Conservation (phyloP, 2,797 vertebrate species). For the Peromyscus aztecus region DNA sequence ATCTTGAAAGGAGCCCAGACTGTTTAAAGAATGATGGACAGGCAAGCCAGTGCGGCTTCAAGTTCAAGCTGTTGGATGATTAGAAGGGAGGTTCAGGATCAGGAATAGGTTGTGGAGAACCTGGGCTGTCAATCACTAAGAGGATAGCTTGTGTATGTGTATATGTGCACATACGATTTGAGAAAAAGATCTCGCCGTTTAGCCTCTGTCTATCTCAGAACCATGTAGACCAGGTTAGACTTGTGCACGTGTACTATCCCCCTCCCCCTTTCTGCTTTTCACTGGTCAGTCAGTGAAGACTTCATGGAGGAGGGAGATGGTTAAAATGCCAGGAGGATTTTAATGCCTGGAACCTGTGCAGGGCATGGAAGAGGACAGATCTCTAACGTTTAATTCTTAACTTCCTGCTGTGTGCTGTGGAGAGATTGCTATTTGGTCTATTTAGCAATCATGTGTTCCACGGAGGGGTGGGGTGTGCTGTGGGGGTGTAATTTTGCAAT, state of each 20-base stretch:
- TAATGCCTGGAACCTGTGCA: neutral
- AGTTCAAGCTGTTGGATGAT: neutral
- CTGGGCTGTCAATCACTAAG: neutral
- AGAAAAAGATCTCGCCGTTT: neutral
- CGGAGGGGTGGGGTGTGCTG: neutral
- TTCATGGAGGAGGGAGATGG: neutral
- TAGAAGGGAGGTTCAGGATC: neutral
- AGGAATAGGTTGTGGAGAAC: neutral
- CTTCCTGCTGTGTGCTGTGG: neutral
- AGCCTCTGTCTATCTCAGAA: neutral
- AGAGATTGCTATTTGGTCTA: neutral
- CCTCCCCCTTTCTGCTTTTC: neutral
- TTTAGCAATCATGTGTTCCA: neutral
- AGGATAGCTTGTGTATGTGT: neutral
- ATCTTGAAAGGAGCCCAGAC: neutral
- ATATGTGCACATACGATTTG: neutral
- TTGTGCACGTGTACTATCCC: neutral
- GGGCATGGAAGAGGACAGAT: neutral
- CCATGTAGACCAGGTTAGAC: neutral
- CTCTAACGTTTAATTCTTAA: neutral
- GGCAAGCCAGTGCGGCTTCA: neutral
- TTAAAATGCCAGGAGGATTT: neutral
- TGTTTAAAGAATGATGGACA: neutral
- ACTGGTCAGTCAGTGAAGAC: neutral
- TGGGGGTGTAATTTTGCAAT: neutral